Percentiles rank a stretch among this genome's conserved stretches.
Evolutionary conservation across 2,113 vertebrate species (phyloP).

Genomic region (Cettia cetti): DNA sequence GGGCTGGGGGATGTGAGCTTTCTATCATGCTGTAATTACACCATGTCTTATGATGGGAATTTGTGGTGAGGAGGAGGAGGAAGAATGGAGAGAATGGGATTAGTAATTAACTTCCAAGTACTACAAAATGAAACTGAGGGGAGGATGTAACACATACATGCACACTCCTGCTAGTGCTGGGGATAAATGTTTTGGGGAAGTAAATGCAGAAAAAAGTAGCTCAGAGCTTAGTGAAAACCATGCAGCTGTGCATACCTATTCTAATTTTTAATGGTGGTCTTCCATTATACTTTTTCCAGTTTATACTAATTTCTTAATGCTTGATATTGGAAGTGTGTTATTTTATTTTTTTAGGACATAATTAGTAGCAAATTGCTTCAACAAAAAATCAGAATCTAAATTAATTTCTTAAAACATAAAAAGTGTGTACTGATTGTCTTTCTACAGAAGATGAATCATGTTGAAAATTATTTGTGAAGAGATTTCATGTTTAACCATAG

Average conservation of each 20-base stretch:
- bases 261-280: neutral
- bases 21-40: neutral
- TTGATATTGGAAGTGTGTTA: neutral
- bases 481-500: neutral
- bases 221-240: neutral
- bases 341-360: neutral
- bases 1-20: neutral
- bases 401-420: neutral
- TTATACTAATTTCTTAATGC: neutral
- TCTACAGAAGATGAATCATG: neutral
- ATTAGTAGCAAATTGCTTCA: neutral
- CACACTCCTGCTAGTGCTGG: rapidly evolving
- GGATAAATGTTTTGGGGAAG: neutral
- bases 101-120: neutral
- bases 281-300: neutral
- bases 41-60: neutral
- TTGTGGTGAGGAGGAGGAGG: neutral
- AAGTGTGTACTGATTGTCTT: neutral
- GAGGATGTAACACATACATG: neutral
- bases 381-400: neutral
- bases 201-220: neutral
- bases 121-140: neutral
- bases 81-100: neutral
- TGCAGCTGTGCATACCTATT: neutral
- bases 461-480: neutral